Evolutionary conservation across 2,888 invertebrate genomes (phyloP), one percentile per base, ranked within the genome.

Genomic region (Aleiodes leptofemur): DNA sequence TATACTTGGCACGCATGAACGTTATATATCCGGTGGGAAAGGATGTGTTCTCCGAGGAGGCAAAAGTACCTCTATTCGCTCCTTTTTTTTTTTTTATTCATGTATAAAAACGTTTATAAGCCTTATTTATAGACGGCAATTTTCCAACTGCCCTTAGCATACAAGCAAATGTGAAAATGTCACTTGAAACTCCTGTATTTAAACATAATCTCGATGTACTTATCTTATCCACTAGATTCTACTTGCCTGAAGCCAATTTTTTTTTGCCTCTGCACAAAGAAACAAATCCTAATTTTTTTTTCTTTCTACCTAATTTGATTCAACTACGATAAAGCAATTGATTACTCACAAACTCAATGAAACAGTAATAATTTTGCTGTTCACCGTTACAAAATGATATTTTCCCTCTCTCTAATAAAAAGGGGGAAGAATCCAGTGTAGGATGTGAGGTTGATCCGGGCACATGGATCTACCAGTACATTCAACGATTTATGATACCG

Each of bases 401-500:
- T 29, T 43, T 38, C 61, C 34, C 34, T 34, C 34, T 34, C 34
- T 23, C 9, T 4, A 13, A 48, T 50, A 66, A 43, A 8, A 34
- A 6, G 34, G 34, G 6, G 34, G 23, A 66, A 14, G 4, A 48
- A 29, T 43, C 43, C 16, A 53, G 14, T 43, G 11, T 38, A 14
- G n/a, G 14, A 51, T 31, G 51, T 51, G 31, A 68, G 51, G 68
- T 31, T 43, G 68, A 68, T 72, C 68, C 31, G 14, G 34, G 73
- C 73, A 69, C 73, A 56, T 69, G 56, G 66, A 56, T 72, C 72
- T 61, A 29, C 14, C 53, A 56, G 50, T 29, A 50, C 51, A 69
- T 50, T 53, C 86, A 89, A 89, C 86, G 84, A 91, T 91, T 91
- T 91, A 91, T 91, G 91, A 91, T 90, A 87, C 90, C 91, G 91